Evolutionary conservation across 2,797 vertebrate species (phyloP).

Genomic region (Labroides dimidiatus): DNA sequence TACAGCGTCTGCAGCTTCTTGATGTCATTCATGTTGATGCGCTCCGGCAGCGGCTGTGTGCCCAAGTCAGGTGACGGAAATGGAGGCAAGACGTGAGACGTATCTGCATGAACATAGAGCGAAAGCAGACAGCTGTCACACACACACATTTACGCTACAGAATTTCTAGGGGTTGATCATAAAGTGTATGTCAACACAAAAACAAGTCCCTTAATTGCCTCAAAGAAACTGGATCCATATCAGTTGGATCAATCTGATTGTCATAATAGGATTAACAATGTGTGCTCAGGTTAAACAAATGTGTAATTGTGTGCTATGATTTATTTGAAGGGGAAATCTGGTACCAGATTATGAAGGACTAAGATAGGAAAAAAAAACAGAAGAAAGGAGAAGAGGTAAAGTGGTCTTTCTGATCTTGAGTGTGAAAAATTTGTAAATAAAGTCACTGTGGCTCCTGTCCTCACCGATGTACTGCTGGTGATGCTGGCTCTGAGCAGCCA

Average conservation of each 20-base stretch:
- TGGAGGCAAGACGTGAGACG: conserved; percentile 91
- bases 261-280: neutral
- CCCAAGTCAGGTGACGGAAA: conserved; percentile 92
- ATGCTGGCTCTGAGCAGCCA: conserved; percentile 94
- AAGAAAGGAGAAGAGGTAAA: neutral
- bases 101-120: conserved; percentile 74
- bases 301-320: too few species aligned
- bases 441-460: too few species aligned
- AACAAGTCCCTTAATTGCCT: neutral
- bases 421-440: too few species aligned
- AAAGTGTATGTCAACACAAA: neutral
- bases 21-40: conserved; percentile 88
- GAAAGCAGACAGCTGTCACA: conserved; percentile 40
- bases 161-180: neutral
- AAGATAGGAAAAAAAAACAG: neutral
- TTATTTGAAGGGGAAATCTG: neutral
- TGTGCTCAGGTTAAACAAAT: neutral
- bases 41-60: conserved; percentile 87
- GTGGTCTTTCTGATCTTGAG: neutral
- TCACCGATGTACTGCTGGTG: conserved; percentile 99
- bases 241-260: neutral
- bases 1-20: conserved; percentile 94
- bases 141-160: neutral
- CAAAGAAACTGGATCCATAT: too few species aligned
- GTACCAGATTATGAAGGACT: neutral